Percentiles rank a stretch among this genome's conserved stretches.
phyloP scores from a whole-genome alignment of 2,113 vertebrate species.

The Rhipidura dahli region DNA sequence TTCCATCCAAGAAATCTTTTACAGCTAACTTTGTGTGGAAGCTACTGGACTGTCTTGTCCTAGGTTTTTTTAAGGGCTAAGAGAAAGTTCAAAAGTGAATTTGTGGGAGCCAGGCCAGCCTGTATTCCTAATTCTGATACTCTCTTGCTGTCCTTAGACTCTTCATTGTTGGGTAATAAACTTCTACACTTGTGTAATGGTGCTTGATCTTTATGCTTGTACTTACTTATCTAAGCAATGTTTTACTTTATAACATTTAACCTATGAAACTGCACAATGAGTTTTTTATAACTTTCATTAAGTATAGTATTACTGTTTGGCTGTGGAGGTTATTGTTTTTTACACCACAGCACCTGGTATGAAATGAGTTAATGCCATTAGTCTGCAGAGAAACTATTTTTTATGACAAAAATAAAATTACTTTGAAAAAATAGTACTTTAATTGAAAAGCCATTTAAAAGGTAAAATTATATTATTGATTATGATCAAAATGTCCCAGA shows the following conservation, averaged over 20 bases:
- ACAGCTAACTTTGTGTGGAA: not conserved
- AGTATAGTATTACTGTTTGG: not conserved
- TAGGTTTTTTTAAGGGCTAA: not conserved
- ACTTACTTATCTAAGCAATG: not conserved
- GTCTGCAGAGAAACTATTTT: constrained; percentile 23
- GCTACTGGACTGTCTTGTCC: not conserved
- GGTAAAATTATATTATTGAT: constrained; percentile 80
- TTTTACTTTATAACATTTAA: not conserved
- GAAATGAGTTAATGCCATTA: constrained; percentile 52
- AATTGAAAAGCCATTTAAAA: constrained; percentile 77
- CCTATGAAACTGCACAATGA: not conserved
- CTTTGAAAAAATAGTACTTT: constrained; percentile 67
- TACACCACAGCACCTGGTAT: not conserved
- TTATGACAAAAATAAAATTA: constrained; percentile 65
- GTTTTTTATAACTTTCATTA: not conserved
- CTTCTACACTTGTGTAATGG: not conserved
- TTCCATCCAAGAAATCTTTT: not conserved
- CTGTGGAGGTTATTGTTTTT: not conserved
- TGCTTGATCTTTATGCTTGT: not conserved
- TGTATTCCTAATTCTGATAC: not conserved
- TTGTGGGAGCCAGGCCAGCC: not conserved
- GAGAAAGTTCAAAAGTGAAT: not conserved
- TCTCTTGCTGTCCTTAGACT: not conserved
- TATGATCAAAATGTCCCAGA: constrained; percentile 71
- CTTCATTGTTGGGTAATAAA: not conserved